Conservation (phyloP, 2,113 vertebrate genomes). For the Coturnix japonica region DNA sequence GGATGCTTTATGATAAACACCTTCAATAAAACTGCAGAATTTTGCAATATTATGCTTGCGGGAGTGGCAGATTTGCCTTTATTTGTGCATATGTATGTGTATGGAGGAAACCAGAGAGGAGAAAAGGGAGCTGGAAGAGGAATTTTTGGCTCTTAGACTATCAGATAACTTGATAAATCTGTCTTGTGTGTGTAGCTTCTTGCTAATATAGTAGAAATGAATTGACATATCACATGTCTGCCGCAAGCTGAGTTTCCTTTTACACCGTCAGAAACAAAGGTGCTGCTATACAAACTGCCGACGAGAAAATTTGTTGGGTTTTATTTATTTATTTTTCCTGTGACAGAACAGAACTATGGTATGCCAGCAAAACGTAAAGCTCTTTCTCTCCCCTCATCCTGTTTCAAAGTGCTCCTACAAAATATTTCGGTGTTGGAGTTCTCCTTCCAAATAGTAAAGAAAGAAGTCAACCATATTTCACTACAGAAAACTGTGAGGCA, state of each 20-base stretch:
- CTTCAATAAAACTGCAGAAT: conserved; percentile 57
- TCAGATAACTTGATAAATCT: conserved; percentile 63
- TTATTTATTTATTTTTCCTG: conserved; percentile 46
- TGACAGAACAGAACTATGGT: not conserved
- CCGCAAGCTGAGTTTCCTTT: conserved; percentile 22
- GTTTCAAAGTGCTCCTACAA: not conserved
- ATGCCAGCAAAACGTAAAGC: not conserved
- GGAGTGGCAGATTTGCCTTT: conserved; percentile 57
- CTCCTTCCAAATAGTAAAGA: conserved; percentile 14
- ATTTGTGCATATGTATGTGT: conserved; percentile 8
- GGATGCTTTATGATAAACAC: conserved; percentile 68
- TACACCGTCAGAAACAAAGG: conserved; percentile 26
- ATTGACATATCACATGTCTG: not conserved
- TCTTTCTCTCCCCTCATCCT: not conserved
- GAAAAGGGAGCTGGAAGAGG: conserved; percentile 9
- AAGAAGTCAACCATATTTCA: not conserved
- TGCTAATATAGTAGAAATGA: conserved; percentile 47
- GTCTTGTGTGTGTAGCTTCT: conserved; percentile 37
- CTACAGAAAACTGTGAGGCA: not conserved
- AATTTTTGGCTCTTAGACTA: conserved; percentile 45
- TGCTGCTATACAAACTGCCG: not conserved
- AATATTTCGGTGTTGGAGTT: not conserved
- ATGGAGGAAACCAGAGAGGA: not conserved
- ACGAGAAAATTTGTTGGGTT: not conserved
- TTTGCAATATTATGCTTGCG: conserved; percentile 38